Base-by-base conservation (phyloP, 2,797 vertebrate species). In the Molossus alvarezi region DNA sequence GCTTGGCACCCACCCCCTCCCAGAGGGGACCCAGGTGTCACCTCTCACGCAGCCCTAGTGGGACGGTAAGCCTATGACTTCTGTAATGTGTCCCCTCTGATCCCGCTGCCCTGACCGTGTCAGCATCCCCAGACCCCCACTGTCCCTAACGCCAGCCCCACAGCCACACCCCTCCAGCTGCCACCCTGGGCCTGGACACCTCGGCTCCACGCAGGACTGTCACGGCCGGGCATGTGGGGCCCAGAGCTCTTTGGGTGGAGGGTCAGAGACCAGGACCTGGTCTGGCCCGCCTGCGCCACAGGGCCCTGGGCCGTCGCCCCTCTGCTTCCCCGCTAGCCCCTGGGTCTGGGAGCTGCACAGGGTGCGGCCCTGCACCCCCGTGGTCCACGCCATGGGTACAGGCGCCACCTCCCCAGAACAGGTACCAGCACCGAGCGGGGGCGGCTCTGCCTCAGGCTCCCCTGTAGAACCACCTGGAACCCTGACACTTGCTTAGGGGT, bases 361-460 rank as follows among this genome's bases (percentile, higher is more conserved):
- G 41, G 4, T 6, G 5, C 41, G 41, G 41, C 53, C 53, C 53
- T 53, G 51, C n/a, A 15, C 20, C 8, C 20, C 21, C 5, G n/a
- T 33, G 3, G n/a, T 41, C 57, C 1, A 10, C 8, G n/a, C 65
- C 8, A 17, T 10, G 2, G 9, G 83, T 11, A 9, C 37, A 37
- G 64, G 41, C 41, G 6, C 41, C 41, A 45, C 41, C 41, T 5
- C 41, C 41, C 41, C 41, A 4, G 41, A 6, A 45, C 41, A 45
- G 41, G 25, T 14, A 10, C 13, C 0, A 3, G 37, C 2, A 1
- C 51, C 21, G 3, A 9, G 17, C 41, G 7, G 20, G 45, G 45
- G 2, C 25, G 0, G 21, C 2, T 27, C 25, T 76, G 64, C 48
- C 33, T 79, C 53, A n/a, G 23, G 29, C n/a, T 45, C 58, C 62